Base-by-base conservation (phyloP, 1,140 invertebrate species). In the Diachasma alloeum region DNA sequence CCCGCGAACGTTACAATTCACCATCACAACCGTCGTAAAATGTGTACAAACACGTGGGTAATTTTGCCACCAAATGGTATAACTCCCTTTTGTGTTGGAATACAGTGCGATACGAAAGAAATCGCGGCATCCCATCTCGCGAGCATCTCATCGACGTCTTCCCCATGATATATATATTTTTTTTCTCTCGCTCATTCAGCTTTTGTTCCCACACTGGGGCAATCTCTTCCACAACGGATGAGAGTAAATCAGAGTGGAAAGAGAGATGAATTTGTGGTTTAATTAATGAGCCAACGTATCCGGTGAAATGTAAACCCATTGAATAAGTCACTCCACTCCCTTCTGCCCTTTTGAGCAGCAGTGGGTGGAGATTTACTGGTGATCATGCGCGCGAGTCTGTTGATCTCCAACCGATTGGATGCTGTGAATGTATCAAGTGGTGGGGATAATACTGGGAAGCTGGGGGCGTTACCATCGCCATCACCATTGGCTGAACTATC, bases 351-450 rank as follows among this genome's bases (percentile, higher is more conserved):
- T 44, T 1, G 63, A 4, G 13, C 4, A 59, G 4, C 1, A 26
- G 59, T 63, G 59, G 59, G 19, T 63, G 59, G 59, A 26, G 59
- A 63, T 63, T 63, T 4, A 10, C 8, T 15, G 15, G 13, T 69
- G 31, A 63, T 53, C 39, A 31, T 31, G 46, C 66, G 72, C 59
- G 42, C 46, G 8, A 11, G 67, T 31, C 10, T 26, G n/a, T 10
- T 26, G n/a, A 53, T 53, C 48, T 53, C 17, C 31, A 44, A 69
- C 67, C 77, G 72, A 15, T 63, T 63, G 80, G 83, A 84, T 84
- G 83, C 83, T 84, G 83, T 75, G 81, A 79, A 24, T 81, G 78
- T 72, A 53, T 31, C 63, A 67, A 74, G 15, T 79, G 75, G 83
- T 70, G 82, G 76, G 70, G 73, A 39, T 13, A 1, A 0, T 6